A percentile compares a stretch with the other conserved stretches of the same genome.
Evolutionary conservation across 2,113 vertebrate genomes (phyloP).

Genomic region (Cebus imitator): DNA sequence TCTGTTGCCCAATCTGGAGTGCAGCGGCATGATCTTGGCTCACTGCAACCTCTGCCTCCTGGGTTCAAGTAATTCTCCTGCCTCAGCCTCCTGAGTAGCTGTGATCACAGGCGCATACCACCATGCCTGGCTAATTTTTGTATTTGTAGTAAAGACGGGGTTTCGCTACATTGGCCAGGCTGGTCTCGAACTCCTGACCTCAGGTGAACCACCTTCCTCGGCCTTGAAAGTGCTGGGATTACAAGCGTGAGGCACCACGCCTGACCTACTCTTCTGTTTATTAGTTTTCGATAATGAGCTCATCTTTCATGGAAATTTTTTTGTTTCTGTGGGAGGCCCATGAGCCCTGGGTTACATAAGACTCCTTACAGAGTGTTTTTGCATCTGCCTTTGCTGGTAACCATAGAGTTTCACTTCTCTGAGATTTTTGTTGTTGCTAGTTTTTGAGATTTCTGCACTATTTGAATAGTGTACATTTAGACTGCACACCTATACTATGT

Average conservation of each 20-base stretch:
- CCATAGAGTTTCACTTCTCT: neutral
- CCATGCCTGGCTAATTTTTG: too few relatives aligned
- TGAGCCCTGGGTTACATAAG: neutral
- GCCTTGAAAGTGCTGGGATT: too few relatives aligned
- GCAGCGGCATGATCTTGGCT: too few relatives aligned
- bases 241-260: neutral
- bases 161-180: too few relatives aligned
- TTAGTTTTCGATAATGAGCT: neutral
- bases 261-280: neutral
- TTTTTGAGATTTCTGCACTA: neutral
- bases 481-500: neutral
- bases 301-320: neutral
- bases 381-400: neutral
- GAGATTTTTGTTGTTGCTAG: neutral
- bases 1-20: too few relatives aligned
- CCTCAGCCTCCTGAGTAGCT: too few relatives aligned
- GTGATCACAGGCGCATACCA: too few relatives aligned
- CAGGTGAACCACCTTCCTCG: too few relatives aligned
- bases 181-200: too few relatives aligned
- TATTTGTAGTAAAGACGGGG: too few relatives aligned
- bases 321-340: neutral
- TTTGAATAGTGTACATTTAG: neutral
- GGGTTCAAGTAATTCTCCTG: too few relatives aligned
- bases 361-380: neutral
- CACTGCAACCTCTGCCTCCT: too few relatives aligned